These are phyloP conservation scores for Pyrocoelia pectoralis DNA, from an alignment of 2,888 invertebrate genomes.

Conservation along the genomic window DNA sequence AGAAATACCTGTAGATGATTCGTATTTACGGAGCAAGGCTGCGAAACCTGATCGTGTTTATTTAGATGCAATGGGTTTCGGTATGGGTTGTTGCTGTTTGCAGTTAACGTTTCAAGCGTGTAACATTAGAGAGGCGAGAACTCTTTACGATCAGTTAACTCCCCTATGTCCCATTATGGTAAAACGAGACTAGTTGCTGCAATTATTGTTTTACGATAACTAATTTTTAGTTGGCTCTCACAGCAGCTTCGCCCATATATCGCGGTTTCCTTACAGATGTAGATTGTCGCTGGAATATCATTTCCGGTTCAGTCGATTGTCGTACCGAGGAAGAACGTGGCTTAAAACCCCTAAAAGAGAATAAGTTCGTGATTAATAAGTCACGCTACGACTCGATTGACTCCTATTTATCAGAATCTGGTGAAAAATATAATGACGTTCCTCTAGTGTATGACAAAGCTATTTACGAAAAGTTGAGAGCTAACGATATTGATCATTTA, in stretches of 20 bases:
- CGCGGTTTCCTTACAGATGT: conserved; percentile 94
- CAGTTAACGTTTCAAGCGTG: conserved; percentile 97
- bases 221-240: conserved; percentile 81
- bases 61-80: conserved; percentile 99
- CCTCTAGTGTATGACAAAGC: conserved; percentile 85
- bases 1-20: conserved; percentile 82
- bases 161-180: conserved; percentile 97
- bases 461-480: conserved; percentile 82
- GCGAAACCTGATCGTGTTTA: conserved; percentile 92
- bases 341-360: conserved; percentile 71
- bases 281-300: conserved; percentile 98
- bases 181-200: conserved; percentile 42
- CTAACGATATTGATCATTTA: conserved; percentile 91
- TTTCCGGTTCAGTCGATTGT: conserved; percentile 95
- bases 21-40: conserved; percentile 68
- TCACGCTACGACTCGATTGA: conserved; percentile 98
- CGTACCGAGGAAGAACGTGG: conserved; percentile 93
- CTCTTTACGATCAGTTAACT: conserved; percentile 95
- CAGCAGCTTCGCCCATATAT: conserved; percentile 95
- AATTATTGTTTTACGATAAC: background rate
- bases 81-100: conserved; percentile 98
- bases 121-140: conserved; percentile 94
- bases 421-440: conserved; percentile 94
- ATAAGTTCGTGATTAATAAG: conserved; percentile 87
- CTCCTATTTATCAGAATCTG: conserved; percentile 91